phyloP scores from a whole-genome alignment of 1,140 invertebrate genomes.

The Acromyrmex charruanus region DNA sequence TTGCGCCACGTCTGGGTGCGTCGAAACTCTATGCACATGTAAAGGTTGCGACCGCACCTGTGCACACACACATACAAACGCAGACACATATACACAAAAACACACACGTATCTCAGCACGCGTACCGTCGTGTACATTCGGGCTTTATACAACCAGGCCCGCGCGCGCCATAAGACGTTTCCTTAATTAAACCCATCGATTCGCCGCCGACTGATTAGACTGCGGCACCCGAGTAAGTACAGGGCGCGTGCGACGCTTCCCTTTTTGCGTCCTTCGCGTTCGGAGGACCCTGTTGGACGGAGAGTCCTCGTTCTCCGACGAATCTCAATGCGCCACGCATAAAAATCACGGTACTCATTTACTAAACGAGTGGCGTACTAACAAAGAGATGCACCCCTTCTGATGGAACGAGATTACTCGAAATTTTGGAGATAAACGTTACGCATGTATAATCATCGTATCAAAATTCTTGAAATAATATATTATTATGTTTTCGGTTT shows the following conservation, averaged over 20 bases:
- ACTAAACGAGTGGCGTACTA: constrained; percentile 22
- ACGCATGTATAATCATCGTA: not conserved
- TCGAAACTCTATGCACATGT: constrained; percentile 19
- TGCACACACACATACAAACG: not conserved
- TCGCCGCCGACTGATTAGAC: constrained; percentile 72
- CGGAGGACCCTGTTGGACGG: constrained; percentile 6
- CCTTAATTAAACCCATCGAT: constrained; percentile 77
- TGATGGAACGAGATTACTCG: not conserved
- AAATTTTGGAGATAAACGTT: constrained; percentile 2
- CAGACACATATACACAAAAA: too few relatives aligned
- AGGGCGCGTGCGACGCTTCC: constrained; percentile 38
- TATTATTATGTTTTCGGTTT: constrained; percentile 23
- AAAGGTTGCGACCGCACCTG: constrained; percentile 42
- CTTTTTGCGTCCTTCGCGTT: constrained; percentile 38
- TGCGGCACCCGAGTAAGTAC: constrained; percentile 45
- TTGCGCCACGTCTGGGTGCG: constrained; percentile 36
- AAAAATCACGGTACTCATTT: constrained; percentile 49
- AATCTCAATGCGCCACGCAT: constrained; percentile 36
- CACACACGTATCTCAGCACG: not conserved
- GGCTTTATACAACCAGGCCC: constrained; percentile 53
- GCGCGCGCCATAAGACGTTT: constrained; percentile 65
- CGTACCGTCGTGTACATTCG: constrained; percentile 53
- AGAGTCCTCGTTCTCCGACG: constrained; percentile 7
- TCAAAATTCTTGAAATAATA: constrained; percentile 24
- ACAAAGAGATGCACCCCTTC: not conserved